phyloP scores from a whole-genome alignment of 2,888 invertebrate genomes.

The Branchellion lobata region DNA sequence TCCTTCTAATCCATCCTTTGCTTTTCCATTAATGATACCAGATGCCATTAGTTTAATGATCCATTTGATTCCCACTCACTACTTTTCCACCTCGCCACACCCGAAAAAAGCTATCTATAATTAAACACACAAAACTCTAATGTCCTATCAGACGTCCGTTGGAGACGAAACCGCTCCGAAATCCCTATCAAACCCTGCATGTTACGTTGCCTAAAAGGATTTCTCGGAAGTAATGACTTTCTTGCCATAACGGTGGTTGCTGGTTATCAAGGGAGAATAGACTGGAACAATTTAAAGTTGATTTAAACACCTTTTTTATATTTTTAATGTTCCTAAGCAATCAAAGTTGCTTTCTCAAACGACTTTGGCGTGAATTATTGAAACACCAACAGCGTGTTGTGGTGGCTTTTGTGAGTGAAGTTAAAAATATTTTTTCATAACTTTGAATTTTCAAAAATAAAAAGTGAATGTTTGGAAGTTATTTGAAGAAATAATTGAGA shows the following conservation, averaged over 20 bases:
- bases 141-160: background rate
- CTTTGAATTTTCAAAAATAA: too few relatives aligned
- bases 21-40: background rate
- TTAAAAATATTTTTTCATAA: too few relatives aligned
- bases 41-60: background rate
- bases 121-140: background rate
- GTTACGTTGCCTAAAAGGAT: conserved; percentile 7
- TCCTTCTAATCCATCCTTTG: background rate
- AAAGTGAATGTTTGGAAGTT: too few relatives aligned
- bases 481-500: too few relatives aligned
- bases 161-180: background rate
- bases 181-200: background rate
- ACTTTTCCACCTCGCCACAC: background rate
- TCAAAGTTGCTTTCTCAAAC: background rate
- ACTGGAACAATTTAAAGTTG: background rate
- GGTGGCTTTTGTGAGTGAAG: too few relatives aligned
- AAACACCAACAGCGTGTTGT: background rate
- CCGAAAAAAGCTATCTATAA: background rate
- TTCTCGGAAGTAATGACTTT: background rate
- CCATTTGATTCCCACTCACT: background rate
- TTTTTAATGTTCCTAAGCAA: background rate
- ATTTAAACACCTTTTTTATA: background rate
- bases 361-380: background rate
- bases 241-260: background rate
- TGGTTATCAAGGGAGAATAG: background rate